Evolutionary conservation across 1,140 invertebrate species (phyloP).

Genomic region (Myzus persicae): DNA sequence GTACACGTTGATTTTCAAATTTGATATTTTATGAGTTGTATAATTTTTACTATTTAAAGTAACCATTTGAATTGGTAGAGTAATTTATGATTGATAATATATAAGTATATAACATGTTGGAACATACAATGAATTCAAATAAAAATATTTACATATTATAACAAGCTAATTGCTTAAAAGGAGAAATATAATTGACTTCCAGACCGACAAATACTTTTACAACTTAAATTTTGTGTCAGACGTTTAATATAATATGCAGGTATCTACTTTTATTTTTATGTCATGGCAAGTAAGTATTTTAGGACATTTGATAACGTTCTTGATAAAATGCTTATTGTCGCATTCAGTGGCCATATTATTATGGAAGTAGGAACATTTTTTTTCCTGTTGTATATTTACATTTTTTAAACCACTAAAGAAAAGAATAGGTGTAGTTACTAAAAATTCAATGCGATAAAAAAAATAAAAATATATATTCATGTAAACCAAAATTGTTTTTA

Average conservation of each 20-base stretch:
- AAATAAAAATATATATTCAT: not conserved
- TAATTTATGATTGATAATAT: not conserved
- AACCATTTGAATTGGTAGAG: too few relatives aligned
- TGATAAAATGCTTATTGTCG: too few relatives aligned
- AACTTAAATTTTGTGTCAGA: not conserved
- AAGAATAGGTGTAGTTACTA: not conserved
- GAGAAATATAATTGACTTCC: not conserved
- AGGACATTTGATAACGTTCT: too few relatives aligned
- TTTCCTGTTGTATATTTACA: not conserved
- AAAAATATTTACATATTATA: not conserved
- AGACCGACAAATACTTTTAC: not conserved
- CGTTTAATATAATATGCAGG: too few relatives aligned
- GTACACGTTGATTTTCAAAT: not conserved
- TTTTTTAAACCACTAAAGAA: not conserved
- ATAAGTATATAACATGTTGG: not conserved
- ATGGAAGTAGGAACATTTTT: not conserved
- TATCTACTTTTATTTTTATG: too few relatives aligned
- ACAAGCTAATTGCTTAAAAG: not conserved
- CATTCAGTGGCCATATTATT: too few relatives aligned
- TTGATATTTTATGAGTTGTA: not conserved
- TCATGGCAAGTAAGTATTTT: too few relatives aligned
- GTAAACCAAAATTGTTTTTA: not conserved
- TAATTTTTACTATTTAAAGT: not conserved
- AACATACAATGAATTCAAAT: not conserved
- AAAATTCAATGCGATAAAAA: not conserved